These are phyloP conservation scores for Xenopus petersii DNA, from an alignment of 2,797 vertebrate species.

Conservation along the genomic window DNA sequence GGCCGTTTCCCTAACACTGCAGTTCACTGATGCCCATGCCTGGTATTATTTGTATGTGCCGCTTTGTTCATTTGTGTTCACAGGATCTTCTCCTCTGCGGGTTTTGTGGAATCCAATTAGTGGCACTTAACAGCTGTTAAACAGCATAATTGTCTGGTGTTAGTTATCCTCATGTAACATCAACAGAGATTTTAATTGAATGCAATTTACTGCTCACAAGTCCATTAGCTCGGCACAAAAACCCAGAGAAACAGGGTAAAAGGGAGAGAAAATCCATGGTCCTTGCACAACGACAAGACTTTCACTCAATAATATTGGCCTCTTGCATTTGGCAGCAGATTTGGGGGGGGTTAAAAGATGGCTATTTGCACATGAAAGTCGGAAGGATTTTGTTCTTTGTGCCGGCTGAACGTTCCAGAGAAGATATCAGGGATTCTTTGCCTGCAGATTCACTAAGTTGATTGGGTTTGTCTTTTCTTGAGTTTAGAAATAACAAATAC, in stretches of 20 bases:
- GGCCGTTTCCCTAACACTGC: too few relatives aligned
- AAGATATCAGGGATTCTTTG: background rate
- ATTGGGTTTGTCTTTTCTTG: background rate
- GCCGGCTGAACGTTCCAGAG: background rate
- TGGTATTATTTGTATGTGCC: conserved; percentile 33
- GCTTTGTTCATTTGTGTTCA: conserved; percentile 39
- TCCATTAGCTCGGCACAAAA: conserved; percentile 31
- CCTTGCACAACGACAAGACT: background rate
- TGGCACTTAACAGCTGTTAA: conserved; percentile 45
- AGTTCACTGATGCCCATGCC: too few relatives aligned
- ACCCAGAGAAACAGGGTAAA: conserved; percentile 10
- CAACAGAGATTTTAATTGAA: conserved; percentile 47
- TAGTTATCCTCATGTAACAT: conserved; percentile 44
- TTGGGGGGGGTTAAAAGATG: background rate
- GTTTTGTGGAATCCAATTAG: conserved; percentile 43
- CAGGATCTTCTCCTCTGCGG: conserved; percentile 27
- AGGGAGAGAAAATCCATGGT: conserved; percentile 29
- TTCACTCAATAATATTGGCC: conserved; percentile 34
- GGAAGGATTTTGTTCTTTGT: conserved; percentile 4
- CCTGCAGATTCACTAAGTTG: background rate
- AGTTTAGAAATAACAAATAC: too few relatives aligned
- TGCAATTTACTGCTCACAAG: conserved; percentile 46
- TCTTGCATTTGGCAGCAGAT: background rate
- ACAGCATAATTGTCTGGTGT: conserved; percentile 43
- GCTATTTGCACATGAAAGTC: conserved; percentile 34